These are phyloP conservation scores for Ceyx margarethae DNA, from an alignment of 2,113 vertebrate species.

Conservation along the genomic window DNA sequence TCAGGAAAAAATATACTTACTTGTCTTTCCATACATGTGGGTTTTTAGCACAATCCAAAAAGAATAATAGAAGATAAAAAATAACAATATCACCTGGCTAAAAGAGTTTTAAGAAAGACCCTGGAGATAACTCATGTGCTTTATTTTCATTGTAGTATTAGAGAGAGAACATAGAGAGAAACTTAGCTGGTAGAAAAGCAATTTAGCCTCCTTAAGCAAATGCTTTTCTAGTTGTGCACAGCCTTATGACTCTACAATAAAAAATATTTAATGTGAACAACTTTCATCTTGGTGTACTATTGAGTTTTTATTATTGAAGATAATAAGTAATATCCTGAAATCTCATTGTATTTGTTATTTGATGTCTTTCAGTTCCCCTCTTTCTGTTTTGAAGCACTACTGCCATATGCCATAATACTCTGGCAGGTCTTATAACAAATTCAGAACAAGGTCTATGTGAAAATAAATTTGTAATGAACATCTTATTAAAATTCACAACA, in stretches of 20 bases:
- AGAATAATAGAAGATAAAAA: background rate
- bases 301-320: constrained; percentile 2
- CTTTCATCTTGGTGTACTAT: background rate
- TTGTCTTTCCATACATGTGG: background rate
- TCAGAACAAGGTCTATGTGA: background rate
- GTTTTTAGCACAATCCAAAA: background rate
- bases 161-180: background rate
- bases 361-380: background rate
- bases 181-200: background rate
- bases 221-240: background rate
- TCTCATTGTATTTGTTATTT: background rate
- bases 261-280: background rate
- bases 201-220: background rate
- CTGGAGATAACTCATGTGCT: fast-evolving
- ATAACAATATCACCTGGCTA: background rate
- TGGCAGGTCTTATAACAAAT: background rate
- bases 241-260: background rate
- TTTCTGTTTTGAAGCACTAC: background rate
- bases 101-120: background rate
- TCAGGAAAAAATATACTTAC: background rate
- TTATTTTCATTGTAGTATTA: background rate
- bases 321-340: background rate
- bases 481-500: background rate
- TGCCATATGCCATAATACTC: background rate
- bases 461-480: background rate